Percentiles rank a stretch among this genome's conserved stretches.
These are phyloP conservation scores for Pangasius krempfi DNA, from an alignment of 2,797 vertebrate species.

Conservation along the genomic window DNA sequence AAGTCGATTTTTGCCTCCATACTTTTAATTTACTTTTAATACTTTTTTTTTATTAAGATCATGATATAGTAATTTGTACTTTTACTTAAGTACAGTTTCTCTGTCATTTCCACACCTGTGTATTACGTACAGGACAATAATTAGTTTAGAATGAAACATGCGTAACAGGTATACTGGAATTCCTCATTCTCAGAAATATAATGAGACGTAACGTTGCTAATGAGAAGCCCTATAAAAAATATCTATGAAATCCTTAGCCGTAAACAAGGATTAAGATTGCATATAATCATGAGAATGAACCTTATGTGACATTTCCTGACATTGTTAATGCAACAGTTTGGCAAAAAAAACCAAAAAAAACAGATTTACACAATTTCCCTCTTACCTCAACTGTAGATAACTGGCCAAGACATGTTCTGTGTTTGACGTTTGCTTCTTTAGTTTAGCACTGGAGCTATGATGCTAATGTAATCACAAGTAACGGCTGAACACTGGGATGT, in stretches of 20 bases:
- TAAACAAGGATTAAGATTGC: neutral
- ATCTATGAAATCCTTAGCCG: neutral
- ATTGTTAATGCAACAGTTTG: neutral
- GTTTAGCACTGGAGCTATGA: neutral
- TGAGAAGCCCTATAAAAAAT: neutral
- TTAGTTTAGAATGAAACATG: neutral
- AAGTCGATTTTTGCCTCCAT: no score
- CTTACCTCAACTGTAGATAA: neutral
- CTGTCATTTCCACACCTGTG: neutral
- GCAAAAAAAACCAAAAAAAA: neutral
- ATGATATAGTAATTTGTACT: no score
- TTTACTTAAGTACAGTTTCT: neutral
- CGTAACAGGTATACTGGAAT: neutral
- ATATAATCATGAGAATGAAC: neutral
- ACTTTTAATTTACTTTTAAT: neutral
- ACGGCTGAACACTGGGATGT: neutral
- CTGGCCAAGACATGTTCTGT: neutral
- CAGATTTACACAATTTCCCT: neutral
- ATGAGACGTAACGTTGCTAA: neutral
- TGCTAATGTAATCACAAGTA: neutral
- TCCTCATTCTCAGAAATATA: neutral
- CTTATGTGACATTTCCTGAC: neutral
- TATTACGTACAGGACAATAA: neutral
- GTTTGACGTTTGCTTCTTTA: neutral
- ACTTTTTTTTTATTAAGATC: no score